Percentiles rank a stretch among this genome's conserved stretches.
Conservation (phyloP, 2,113 vertebrate genomes). For the Mastomys natalensis region DNA sequence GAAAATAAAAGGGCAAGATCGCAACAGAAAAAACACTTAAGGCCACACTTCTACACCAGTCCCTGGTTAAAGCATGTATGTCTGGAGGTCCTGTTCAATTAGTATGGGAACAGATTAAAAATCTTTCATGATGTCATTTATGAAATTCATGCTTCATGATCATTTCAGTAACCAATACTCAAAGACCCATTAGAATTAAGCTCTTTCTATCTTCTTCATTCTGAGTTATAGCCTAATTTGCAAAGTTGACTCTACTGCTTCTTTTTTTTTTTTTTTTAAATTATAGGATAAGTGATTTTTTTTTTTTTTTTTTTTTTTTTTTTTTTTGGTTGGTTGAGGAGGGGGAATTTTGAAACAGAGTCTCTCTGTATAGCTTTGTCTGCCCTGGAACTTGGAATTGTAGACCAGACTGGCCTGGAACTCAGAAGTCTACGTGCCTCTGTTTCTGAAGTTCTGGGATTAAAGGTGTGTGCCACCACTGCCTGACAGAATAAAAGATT, state of each 20-base stretch:
- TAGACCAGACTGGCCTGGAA: neutral
- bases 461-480: neutral
- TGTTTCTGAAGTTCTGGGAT: neutral
- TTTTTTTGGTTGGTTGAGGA: neutral
- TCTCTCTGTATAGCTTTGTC: neutral
- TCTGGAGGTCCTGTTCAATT: neutral
- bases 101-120: slow-evolving; percentile 28
- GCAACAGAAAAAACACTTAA: neutral
- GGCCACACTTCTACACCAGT: neutral
- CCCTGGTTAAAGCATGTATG: slow-evolving; percentile 1
- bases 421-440: neutral
- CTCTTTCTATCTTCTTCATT: slow-evolving; percentile 13
- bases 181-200: slow-evolving; percentile 59
- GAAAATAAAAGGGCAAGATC: neutral
- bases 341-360: neutral
- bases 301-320: neutral
- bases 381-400: neutral
- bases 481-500: neutral
- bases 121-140: slow-evolving; percentile 1
- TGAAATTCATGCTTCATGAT: slow-evolving; percentile 43
- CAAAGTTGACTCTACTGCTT: slow-evolving; percentile 49
- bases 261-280: neutral
- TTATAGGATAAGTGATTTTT: neutral
- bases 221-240: slow-evolving; percentile 59
- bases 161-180: slow-evolving; percentile 53